phyloP scores from a whole-genome alignment of 1,140 invertebrate species.

The Formica exsecta region DNA sequence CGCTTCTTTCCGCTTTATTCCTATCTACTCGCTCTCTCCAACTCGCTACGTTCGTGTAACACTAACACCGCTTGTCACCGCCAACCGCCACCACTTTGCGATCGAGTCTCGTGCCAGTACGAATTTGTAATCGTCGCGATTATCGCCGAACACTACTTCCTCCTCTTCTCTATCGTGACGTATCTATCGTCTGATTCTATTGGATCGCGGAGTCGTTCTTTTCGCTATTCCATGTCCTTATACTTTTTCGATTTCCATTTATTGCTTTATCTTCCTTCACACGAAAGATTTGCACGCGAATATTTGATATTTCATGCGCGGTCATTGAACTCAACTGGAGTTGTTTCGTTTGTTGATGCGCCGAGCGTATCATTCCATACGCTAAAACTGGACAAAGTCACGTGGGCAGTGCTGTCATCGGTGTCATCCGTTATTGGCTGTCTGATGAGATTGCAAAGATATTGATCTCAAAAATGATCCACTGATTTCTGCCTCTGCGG shows the following conservation, averaged over 20 bases:
- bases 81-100: neutral
- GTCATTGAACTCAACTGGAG: slow-evolving; percentile 34
- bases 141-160: too few species aligned
- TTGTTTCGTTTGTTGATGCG: neutral
- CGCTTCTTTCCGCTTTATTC: neutral
- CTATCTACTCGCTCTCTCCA: neutral
- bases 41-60: neutral
- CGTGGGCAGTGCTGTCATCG: too few species aligned
- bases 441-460: neutral
- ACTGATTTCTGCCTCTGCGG: too few species aligned
- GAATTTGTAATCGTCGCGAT: too few species aligned
- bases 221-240: neutral
- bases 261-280: too few species aligned
- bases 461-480: neutral
- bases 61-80: neutral
- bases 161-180: neutral
- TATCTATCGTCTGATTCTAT: neutral
- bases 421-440: neutral
- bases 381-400: neutral
- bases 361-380: too few species aligned
- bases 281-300: neutral
- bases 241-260: neutral
- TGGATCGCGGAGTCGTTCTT: neutral
- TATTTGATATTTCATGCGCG: neutral
- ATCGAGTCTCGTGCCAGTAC: too few species aligned